Conservation (phyloP, 2,888 invertebrate species). For the Timema cristinae region DNA sequence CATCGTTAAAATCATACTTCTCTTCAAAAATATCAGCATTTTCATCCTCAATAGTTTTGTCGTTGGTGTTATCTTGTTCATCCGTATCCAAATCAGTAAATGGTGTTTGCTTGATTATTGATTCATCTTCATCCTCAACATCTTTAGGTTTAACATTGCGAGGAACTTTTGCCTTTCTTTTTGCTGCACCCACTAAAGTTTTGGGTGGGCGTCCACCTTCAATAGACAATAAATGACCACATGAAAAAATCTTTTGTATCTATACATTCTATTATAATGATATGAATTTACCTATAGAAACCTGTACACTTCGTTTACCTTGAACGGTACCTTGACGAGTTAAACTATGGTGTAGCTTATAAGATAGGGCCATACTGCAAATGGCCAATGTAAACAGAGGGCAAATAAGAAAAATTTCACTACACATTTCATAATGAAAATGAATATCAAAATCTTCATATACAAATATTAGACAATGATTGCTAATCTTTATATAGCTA, state of each 20-base stretch:
- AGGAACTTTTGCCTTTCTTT: conserved; percentile 28
- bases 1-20: not conserved
- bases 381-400: too few relatives aligned
- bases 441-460: too few relatives aligned
- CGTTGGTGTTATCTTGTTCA: too few relatives aligned
- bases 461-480: too few relatives aligned
- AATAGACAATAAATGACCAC: not conserved
- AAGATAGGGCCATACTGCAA: too few relatives aligned
- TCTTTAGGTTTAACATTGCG: conserved; percentile 25
- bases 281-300: too few relatives aligned
- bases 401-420: too few relatives aligned
- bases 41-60: not conserved
- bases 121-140: not conserved
- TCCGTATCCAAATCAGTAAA: not conserved
- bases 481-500: too few relatives aligned
- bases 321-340: too few relatives aligned
- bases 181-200: conserved; percentile 28
- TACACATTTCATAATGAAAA: too few relatives aligned
- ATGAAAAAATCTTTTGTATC: not conserved
- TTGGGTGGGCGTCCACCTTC: conserved; percentile 23
- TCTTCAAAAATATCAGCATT: conserved; percentile 10
- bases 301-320: too few relatives aligned
- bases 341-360: too few relatives aligned
- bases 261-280: not conserved
- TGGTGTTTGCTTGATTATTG: conserved; percentile 6